Base-by-base conservation (phyloP, 2,888 invertebrate species). In the Cenopis cana region DNA sequence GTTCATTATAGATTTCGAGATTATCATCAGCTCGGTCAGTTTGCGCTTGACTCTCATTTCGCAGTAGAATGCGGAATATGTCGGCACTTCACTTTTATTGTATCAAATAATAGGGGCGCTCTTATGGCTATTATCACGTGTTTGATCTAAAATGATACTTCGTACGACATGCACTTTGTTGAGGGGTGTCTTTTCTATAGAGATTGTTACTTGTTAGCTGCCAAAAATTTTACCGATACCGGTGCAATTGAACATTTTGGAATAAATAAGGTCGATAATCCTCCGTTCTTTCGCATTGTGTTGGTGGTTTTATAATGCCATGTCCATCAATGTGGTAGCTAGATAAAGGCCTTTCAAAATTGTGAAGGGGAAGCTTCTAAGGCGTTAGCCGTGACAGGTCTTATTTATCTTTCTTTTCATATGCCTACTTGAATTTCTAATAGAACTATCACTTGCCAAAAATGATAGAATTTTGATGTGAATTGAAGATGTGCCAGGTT, bases 1-100 rank as follows among this genome's bases (percentile, higher is more conserved):
- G 75, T 75, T 76, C 29, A 78, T 17, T 74, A 77, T 85, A 12
- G 52, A 49, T 74, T 76, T 64, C 33, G 1, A 14, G 1, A 4
- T 29, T 72, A 38, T 3, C 36, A 78, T 81, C 78, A 76, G 77
- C 83, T 88, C 78, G 79, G 88, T 85, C 80, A 81, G 76, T 82
- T 79, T 79, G 79, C 76, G 77, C 74, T 79, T 79, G 77, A 78
- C 79, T 80, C 81, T 78, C 78, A 81, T 85, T 86, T 86, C 78
- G 90, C 89, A 89, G 87, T 89, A 91, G 91, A 91, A 93, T 91
- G 88, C 89, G 86, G 89, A 93, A 92, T 93, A 93, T 93, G 92
- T 92, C 90, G 90, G 90, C 91, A 93, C 93, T 93, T 93, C 91
- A 91, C 88, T 93, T 93, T 93, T 93, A 93, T 93, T 93, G 93